These are phyloP conservation scores for Cantharis nigra DNA, from an alignment of 2,888 invertebrate species.

Conservation along the genomic window DNA sequence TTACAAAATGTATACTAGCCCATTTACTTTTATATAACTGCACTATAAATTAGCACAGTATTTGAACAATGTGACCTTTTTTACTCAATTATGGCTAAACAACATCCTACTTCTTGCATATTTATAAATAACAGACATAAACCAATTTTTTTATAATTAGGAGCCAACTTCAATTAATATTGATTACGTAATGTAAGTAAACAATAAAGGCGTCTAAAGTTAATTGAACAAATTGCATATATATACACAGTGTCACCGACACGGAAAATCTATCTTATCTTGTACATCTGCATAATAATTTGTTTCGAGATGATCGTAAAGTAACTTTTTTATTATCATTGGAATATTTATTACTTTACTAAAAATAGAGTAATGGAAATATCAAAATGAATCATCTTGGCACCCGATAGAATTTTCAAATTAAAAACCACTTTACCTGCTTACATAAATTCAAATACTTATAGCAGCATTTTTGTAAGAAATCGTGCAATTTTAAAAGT, in stretches of 20 bases:
- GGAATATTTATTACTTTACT: background rate
- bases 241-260: background rate
- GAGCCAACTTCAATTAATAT: background rate
- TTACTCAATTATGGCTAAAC: conserved; percentile 5
- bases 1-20: background rate
- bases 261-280: background rate
- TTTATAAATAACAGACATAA: conserved; percentile 3
- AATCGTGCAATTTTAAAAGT: background rate
- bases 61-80: conserved; percentile 8
- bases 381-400: background rate
- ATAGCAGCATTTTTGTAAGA: background rate
- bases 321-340: background rate
- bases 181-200: background rate
- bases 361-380: background rate
- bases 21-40: background rate
- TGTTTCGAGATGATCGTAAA: background rate
- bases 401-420: background rate
- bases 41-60: background rate
- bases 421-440: background rate
- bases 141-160: background rate
- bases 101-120: conserved; percentile 10
- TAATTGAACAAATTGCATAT: background rate
- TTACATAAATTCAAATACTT: background rate
- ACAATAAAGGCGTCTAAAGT: background rate
- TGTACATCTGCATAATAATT: background rate